A percentile compares a stretch with the other conserved stretches of the same genome.
Conservation (phyloP, 2,797 vertebrate species). For the Gobio occitaniae region DNA sequence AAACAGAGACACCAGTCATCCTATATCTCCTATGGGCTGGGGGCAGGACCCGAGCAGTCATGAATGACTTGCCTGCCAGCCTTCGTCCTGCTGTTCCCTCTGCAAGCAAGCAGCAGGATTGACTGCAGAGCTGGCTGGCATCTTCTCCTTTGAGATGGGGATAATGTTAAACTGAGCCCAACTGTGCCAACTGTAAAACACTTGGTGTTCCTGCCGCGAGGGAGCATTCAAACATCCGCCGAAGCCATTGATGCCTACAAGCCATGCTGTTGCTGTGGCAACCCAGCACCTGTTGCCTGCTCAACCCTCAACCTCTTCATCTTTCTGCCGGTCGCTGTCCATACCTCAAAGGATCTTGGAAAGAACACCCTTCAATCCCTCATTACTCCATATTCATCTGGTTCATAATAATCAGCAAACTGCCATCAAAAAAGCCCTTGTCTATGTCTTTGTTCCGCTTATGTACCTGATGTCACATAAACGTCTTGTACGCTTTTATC, state of each 20-base stretch:
- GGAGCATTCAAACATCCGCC: conserved; percentile 6
- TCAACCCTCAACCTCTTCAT: conserved; percentile 5
- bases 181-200: conserved; percentile 29
- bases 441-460: not conserved
- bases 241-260: conserved; percentile 1
- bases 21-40: conserved; percentile 14
- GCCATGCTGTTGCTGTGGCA: conserved; percentile 39
- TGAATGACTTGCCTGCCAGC: conserved; percentile 17
- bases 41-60: conserved; percentile 1
- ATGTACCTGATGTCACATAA: conserved; percentile 9
- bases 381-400: conserved; percentile 23
- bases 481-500: not conserved
- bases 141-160: conserved; percentile 39
- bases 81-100: conserved; percentile 16
- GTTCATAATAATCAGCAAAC: conserved; percentile 32
- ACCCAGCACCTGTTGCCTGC: conserved; percentile 34
- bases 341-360: conserved; percentile 20
- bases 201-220: conserved; percentile 23
- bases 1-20: conserved; percentile 29
- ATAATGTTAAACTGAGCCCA: conserved; percentile 22
- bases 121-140: conserved; percentile 29
- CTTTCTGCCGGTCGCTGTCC: not conserved
- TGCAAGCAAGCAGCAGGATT: conserved; percentile 13
- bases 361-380: conserved; percentile 17
- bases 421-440: conserved; percentile 1